Evolutionary conservation across 2,888 invertebrate species (phyloP), one percentile per base, ranked within the genome.

Genomic region (Cylindroiulus punctatus): DNA sequence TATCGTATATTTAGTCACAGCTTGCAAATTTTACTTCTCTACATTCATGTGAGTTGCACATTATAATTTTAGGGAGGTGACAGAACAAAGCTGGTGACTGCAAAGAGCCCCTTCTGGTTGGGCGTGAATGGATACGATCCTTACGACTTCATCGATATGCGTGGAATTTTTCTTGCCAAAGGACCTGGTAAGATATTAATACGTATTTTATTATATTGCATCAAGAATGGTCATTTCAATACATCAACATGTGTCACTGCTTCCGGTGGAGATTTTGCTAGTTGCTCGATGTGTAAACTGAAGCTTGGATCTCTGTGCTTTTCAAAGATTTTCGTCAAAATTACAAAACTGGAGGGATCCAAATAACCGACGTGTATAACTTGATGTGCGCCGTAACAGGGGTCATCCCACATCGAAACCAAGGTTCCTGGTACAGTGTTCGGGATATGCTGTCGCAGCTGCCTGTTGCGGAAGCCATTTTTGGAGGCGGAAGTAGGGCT

Each of bases 301-400:
- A 81, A 81, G 36, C 36, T 30, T 82, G n/a, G 26, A 65, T 82
- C 36, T 36, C 36, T 40, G 7, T 42, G 26, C 82, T 82, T 82
- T 82, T 42, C 36, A 82, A 82, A 87, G 87, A 87, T 87, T 87
- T 87, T 47, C 85, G 85, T 26, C 85, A 87, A 22, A 85, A 81
- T 36, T 85, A 81, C 42, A 87, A 81, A 76, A 81, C 87, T 30
- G 85, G 87, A 40, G 81, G 47, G 42, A 87, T 87, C 44, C 85
- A 87, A 52, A 87, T 87, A 32, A 85, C 85, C 19, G 87, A 87
- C 82, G 85, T 85, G 26, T 87, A 87, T 47, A 87, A 87, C 81
- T 30, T 87, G 22, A 87, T 87, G 87, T 87, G 87, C 42, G 87
- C 87, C 19, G 81, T 87, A n/a, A 87, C 87, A 17, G 87, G 87